These are phyloP conservation scores for human DNA, from an alignment of 2,113 vertebrate species.

Conservation along the genomic window DNA sequence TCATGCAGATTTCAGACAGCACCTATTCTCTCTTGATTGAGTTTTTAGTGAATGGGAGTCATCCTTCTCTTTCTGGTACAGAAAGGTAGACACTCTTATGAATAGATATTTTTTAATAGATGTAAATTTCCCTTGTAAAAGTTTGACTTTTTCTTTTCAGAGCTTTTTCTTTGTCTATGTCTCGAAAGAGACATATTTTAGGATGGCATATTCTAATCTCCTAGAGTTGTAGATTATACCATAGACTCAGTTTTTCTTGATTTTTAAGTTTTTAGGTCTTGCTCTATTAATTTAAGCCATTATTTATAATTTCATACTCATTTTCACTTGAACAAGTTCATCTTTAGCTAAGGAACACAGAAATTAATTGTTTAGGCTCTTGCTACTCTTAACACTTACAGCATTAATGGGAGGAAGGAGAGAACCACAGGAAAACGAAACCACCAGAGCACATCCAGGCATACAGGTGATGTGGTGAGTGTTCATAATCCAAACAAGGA, in stretches of 20 bases:
- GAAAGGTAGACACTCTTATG: neutral
- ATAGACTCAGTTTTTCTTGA: neutral
- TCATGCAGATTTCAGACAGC: neutral
- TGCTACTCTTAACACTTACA: slow-evolving; percentile 30
- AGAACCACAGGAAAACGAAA: slow-evolving; percentile 31
- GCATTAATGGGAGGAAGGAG: slow-evolving; percentile 50
- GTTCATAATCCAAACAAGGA: slow-evolving; percentile 33
- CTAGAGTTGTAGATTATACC: too few species aligned
- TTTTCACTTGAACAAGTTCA: slow-evolving; percentile 43
- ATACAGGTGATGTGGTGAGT: neutral
- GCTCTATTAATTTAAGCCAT: neutral
- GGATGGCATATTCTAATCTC: neutral
- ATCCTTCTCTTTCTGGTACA: neutral
- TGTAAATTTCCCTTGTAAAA: neutral
- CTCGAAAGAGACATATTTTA: neutral
- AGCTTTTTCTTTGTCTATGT: neutral
- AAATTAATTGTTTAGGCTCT: slow-evolving; percentile 73
- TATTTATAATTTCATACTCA: neutral
- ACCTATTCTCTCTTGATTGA: neutral
- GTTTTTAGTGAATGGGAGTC: neutral
- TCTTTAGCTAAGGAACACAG: slow-evolving; percentile 58
- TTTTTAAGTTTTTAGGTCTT: neutral
- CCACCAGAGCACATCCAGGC: neutral
- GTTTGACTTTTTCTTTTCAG: neutral
- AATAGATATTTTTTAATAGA: neutral